phyloP scores from a whole-genome alignment of 2,888 invertebrate genomes.

The Ecliptopera silaceata region DNA sequence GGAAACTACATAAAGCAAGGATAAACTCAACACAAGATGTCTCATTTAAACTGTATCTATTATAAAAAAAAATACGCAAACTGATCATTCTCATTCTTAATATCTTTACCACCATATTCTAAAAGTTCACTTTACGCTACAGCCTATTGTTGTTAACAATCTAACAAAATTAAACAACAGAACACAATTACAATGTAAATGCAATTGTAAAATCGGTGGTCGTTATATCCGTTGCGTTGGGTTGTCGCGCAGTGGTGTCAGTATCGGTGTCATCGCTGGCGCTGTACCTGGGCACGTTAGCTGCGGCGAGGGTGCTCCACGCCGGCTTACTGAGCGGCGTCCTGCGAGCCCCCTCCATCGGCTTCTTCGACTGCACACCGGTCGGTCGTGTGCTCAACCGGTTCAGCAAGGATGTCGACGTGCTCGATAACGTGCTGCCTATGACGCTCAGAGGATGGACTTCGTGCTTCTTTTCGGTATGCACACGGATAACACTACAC shows the following conservation, averaged over 20 bases:
- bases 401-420: slow-evolving; percentile 89
- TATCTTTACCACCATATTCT: too few species aligned
- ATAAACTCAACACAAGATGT: too few species aligned
- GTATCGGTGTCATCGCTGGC: slow-evolving; percentile 86
- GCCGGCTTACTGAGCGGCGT: slow-evolving; percentile 84
- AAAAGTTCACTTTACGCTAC: too few species aligned
- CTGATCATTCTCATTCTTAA: too few species aligned
- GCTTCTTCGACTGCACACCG: slow-evolving; percentile 92
- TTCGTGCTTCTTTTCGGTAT: slow-evolving; percentile 86
- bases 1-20: too few species aligned
- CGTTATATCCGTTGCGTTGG: slow-evolving; percentile 10
- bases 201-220: too few species aligned
- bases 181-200: too few species aligned
- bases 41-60: too few species aligned
- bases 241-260: slow-evolving; percentile 80
- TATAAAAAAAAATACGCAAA: too few species aligned
- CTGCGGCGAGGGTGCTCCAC: slow-evolving; percentile 85
- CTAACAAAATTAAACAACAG: not conserved
- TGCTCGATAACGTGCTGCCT: slow-evolving; percentile 87
- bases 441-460: slow-evolving; percentile 89
- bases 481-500: slow-evolving; percentile 39
- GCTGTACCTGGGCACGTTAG: slow-evolving; percentile 86
- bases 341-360: slow-evolving; percentile 86
- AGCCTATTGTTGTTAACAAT: too few species aligned
- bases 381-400: slow-evolving; percentile 90